A percentile compares a stretch with the other conserved stretches of the same genome.
These are phyloP conservation scores for Platycnemis pennipes DNA, from an alignment of 2,888 invertebrate genomes.

Conservation along the genomic window DNA sequence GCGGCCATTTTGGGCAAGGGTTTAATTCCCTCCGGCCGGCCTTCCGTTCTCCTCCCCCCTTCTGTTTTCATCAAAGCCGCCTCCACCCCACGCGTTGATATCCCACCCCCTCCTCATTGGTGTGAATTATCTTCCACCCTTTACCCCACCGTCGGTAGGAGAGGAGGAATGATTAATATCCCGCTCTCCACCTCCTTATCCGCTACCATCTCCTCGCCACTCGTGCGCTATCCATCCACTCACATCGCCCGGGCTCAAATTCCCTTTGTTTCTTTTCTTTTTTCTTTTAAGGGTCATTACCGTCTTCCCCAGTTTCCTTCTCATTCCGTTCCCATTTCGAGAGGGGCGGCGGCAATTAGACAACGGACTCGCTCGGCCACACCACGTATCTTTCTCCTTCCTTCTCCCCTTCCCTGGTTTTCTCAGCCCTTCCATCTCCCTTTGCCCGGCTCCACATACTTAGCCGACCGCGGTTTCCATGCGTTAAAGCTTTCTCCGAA, in stretches of 20 bases:
- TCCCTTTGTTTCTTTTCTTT: not conserved
- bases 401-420: not conserved
- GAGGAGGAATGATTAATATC: slow-evolving; percentile 18
- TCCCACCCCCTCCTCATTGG: not conserved
- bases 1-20: slow-evolving; percentile 8
- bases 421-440: too few relatives aligned
- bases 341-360: not conserved
- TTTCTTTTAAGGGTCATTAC: not conserved
- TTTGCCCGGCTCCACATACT: not conserved
- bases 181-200: slow-evolving; percentile 18
- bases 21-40: not conserved
- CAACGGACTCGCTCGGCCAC: not conserved
- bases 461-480: not conserved
- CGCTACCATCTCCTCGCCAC: not conserved
- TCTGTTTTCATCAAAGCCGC: not conserved
- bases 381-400: not conserved
- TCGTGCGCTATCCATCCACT: not conserved
- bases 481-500: not conserved
- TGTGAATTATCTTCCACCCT: not conserved
- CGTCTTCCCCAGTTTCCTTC: not conserved
- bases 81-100: not conserved
- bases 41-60: not conserved
- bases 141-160: not conserved
- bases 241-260: not conserved
- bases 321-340: not conserved